A percentile compares a stretch with the other conserved stretches of the same genome.
Evolutionary conservation across 1,140 invertebrate species (phyloP).

Genomic region (Myzus persicae): DNA sequence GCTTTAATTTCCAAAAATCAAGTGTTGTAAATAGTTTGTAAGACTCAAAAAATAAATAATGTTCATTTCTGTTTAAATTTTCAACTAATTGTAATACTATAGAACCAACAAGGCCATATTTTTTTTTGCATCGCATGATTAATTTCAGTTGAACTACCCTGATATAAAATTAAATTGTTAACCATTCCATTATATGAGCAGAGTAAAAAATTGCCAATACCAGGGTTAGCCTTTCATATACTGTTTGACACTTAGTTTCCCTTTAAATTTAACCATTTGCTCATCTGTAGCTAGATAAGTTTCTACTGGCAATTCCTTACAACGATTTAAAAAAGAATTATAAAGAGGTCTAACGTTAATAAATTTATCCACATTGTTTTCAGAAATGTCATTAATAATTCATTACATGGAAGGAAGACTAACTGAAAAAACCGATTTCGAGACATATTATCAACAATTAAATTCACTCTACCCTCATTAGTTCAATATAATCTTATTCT

Average conservation of each 20-base stretch:
- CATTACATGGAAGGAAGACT: too few relatives aligned
- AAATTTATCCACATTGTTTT: conserved; percentile 39
- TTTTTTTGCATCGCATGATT: conserved; percentile 32
- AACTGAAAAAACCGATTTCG: too few relatives aligned
- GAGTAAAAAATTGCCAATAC: conserved; percentile 61
- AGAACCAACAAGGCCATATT: neutral
- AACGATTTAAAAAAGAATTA: conserved; percentile 51
- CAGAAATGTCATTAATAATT: too few relatives aligned
- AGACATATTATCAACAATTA: too few relatives aligned
- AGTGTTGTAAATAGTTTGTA: conserved; percentile 55
- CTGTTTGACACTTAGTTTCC: conserved; percentile 59
- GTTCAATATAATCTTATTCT: too few relatives aligned
- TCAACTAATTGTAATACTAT: neutral
- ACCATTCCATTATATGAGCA: conserved; percentile 61
- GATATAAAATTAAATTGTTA: conserved; percentile 62
- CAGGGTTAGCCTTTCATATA: too few relatives aligned
- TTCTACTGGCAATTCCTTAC: conserved; percentile 53
- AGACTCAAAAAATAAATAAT: conserved; percentile 50
- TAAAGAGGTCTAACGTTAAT: conserved; percentile 61
- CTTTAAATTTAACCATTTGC: conserved; percentile 63
- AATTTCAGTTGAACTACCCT: conserved; percentile 59
- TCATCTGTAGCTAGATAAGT: conserved; percentile 61
- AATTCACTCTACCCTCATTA: too few relatives aligned
- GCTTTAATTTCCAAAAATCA: conserved; percentile 40
- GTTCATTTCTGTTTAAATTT: conserved; percentile 54